phyloP scores from a whole-genome alignment of 2,113 vertebrate species.

The Myxocyprinus asiaticus region DNA sequence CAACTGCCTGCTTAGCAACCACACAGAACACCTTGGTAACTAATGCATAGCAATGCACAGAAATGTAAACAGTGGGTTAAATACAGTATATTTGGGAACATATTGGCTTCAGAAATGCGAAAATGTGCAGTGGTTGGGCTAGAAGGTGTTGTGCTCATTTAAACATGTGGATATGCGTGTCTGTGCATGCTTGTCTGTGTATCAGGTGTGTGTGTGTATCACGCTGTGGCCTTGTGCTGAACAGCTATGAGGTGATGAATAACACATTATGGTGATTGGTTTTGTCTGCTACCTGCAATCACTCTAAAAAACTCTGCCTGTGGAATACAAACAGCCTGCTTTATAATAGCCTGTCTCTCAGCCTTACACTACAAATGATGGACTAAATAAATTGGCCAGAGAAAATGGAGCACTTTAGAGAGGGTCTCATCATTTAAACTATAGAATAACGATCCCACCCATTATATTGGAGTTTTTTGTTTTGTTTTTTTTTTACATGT shows the following conservation, averaged over 20 bases:
- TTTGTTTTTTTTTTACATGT: constrained; percentile 22
- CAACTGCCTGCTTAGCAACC: too few species aligned
- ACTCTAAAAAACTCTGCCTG: constrained; percentile 3
- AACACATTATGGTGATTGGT: constrained; percentile 50
- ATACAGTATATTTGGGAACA: too few species aligned
- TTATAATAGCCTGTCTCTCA: constrained; percentile 38
- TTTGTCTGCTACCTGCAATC: constrained; percentile 44
- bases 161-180: constrained; percentile 3
- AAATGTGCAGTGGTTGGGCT: neutral
- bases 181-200: constrained; percentile 14
- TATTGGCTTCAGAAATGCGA: too few species aligned
- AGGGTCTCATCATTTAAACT: constrained; percentile 41
- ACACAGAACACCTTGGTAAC: too few species aligned
- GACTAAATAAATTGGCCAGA: constrained; percentile 46
- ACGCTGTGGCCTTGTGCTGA: too few species aligned
- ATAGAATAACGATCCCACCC: constrained; percentile 1
- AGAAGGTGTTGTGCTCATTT: neutral
- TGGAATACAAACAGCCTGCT: constrained; percentile 27
- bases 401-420: constrained; percentile 31
- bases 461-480: constrained; percentile 30
- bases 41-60: too few species aligned
- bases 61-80: too few species aligned
- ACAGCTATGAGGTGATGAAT: constrained; percentile 44
- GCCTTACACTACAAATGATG: constrained; percentile 15
- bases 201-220: neutral